A percentile compares a stretch with the other conserved stretches of the same genome.
Conservation (phyloP, 2,113 vertebrate genomes). For the Hypomesus transpacificus region DNA sequence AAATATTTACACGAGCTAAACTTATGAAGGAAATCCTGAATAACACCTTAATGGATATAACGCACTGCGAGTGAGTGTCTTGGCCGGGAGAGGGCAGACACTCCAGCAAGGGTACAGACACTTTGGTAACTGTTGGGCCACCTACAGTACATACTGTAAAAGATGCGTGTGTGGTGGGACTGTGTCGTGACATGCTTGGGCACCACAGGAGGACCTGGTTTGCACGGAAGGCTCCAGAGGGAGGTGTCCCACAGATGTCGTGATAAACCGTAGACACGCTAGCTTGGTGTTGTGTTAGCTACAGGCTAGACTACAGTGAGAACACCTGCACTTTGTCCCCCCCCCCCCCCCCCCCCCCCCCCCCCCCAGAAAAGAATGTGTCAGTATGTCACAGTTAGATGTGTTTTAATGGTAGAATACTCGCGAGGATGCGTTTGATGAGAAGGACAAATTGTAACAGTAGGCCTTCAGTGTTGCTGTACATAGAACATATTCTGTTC, state of each 20-base stretch:
- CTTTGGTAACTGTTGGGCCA: background rate
- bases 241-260: conserved; percentile 25
- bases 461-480: too few species aligned
- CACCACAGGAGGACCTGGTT: conserved; percentile 18
- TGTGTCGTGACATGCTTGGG: conserved; percentile 41
- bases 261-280: conserved; percentile 46
- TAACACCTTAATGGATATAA: too few species aligned
- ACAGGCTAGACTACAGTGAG: conserved; percentile 34
- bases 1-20: conserved; percentile 40
- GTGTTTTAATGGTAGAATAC: background rate
- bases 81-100: background rate
- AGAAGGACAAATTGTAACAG: background rate
- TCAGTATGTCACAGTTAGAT: conserved; percentile 29
- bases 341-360: too few species aligned
- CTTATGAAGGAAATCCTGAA: too few species aligned
- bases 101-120: conserved; percentile 4
- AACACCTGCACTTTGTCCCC: conserved; percentile 32
- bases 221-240: conserved; percentile 11
- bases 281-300: conserved; percentile 32
- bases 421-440: background rate
- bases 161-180: conserved; percentile 1
- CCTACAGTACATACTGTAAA: background rate
- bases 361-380: conserved; percentile 47
- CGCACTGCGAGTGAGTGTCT: too few species aligned
- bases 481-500: too few species aligned